Evolutionary conservation across 2,113 vertebrate genomes (phyloP).

Genomic region (Phyllopteryx taeniolatus): DNA sequence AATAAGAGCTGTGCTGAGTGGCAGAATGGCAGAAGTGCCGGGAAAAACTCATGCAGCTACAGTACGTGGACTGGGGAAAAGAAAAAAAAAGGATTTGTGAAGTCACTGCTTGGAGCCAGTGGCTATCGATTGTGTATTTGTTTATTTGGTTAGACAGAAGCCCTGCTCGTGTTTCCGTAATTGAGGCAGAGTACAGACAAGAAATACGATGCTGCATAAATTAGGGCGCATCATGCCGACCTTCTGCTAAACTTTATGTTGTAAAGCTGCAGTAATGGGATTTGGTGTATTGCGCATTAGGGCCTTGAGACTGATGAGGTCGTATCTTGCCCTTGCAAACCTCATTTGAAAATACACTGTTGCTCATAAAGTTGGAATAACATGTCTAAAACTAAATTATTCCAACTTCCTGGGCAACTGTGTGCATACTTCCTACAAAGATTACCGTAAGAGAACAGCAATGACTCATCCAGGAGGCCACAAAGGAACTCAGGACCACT

Average conservation of each 20-base stretch:
- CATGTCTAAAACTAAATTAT: no score
- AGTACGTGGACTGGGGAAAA: not conserved
- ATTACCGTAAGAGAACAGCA: no score
- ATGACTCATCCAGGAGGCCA: no score
- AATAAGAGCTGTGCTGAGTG: constrained; percentile 24
- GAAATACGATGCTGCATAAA: constrained; percentile 72
- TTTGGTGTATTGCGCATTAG: constrained; percentile 66
- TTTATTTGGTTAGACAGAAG: constrained; percentile 58
- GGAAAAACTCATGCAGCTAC: constrained; percentile 35
- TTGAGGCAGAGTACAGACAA: constrained; percentile 50
- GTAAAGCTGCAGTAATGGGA: constrained; percentile 71
- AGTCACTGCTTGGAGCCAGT: constrained; percentile 21
- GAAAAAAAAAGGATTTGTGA: constrained; percentile 25
- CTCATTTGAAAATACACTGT: not conserved
- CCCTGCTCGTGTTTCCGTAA: constrained; percentile 64
- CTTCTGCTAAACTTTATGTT: constrained; percentile 62
- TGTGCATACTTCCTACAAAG: no score
- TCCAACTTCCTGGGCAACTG: no score
- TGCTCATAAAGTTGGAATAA: no score
- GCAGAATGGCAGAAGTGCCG: constrained; percentile 35
- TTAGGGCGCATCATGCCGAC: constrained; percentile 52
- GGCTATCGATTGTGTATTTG: constrained; percentile 64
- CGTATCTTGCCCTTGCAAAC: not conserved
- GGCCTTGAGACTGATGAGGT: constrained; percentile 11
- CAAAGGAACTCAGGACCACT: no score